Percentiles rank a stretch among this genome's conserved stretches.
These are phyloP conservation scores for Terebella lapidaria DNA, from an alignment of 2,888 invertebrate genomes.

Conservation along the genomic window DNA sequence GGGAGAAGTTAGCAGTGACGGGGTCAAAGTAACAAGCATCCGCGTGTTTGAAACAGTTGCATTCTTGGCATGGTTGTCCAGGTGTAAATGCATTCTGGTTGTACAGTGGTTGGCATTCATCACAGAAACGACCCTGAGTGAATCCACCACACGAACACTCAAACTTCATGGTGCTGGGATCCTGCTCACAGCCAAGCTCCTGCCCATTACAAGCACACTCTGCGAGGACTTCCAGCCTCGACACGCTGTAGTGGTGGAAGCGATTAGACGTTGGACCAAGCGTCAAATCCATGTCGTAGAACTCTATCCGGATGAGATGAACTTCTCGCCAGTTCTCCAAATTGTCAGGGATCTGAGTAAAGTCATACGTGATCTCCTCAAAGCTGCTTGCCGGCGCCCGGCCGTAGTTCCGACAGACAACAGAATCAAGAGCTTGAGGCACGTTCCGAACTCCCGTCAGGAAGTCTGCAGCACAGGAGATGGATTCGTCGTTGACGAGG, in stretches of 20 bases:
- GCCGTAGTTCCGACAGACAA: constrained; percentile 26
- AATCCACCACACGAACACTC: constrained; percentile 38
- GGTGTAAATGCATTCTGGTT: constrained; percentile 30
- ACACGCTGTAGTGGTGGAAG: constrained; percentile 38
- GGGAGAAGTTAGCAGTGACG: constrained; percentile 63
- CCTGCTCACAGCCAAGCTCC: constrained; percentile 26
- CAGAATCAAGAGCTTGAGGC: constrained; percentile 18
- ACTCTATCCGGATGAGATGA: constrained; percentile 27
- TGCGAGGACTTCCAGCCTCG: constrained; percentile 30
- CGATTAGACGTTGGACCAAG: constrained; percentile 20
- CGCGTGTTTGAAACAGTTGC: constrained; percentile 81
- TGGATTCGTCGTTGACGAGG: constrained; percentile 19
- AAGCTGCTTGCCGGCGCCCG: not conserved
- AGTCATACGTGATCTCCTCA: too few species aligned
- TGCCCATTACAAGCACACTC: constrained; percentile 37
- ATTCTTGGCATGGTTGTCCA: constrained; percentile 55
- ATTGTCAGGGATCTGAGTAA: too few species aligned
- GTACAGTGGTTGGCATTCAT: constrained; percentile 30
- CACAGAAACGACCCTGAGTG: constrained; percentile 32
- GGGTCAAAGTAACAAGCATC: constrained; percentile 70
- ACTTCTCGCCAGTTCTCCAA: constrained; percentile 27
- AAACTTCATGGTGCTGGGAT: constrained; percentile 25
- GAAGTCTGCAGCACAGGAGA: too few species aligned
- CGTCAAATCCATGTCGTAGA: constrained; percentile 31
- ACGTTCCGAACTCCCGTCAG: too few species aligned